A percentile compares a stretch with the other conserved stretches of the same genome.
Conservation (phyloP, 2,797 vertebrate species). For the Poeciliopsis turneri region DNA sequence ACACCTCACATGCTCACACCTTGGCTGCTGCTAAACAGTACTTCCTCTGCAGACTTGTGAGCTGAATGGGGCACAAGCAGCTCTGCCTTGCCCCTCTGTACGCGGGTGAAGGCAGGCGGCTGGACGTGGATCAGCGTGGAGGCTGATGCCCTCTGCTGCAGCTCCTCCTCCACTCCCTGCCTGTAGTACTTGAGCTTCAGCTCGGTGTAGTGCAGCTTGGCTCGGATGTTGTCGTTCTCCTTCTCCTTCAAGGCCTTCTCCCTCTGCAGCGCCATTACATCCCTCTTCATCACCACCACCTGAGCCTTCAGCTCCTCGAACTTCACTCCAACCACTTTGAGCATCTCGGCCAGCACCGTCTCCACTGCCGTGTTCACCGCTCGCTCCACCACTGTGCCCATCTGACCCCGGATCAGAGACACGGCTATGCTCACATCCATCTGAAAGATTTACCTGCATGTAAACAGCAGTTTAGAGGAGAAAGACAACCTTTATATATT, state of each 20-base stretch:
- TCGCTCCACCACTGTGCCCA: conserved; percentile 82
- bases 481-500: neutral
- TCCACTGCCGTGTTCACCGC: conserved; percentile 84
- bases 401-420: conserved; percentile 82
- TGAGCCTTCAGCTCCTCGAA: conserved; percentile 81
- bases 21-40: conserved; percentile 8
- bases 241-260: conserved; percentile 80
- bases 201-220: conserved; percentile 79
- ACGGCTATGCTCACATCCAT: conserved; percentile 85
- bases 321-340: conserved; percentile 81
- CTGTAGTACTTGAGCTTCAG: conserved; percentile 79
- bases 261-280: conserved; percentile 52
- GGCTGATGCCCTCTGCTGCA: conserved; percentile 67
- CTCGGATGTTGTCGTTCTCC: conserved; percentile 80
- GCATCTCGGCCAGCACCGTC: conserved; percentile 84
- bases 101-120: conserved; percentile 18
- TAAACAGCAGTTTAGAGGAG: neutral
- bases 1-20: conserved; percentile 21
- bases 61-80: conserved; percentile 8
- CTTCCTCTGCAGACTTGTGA: conserved; percentile 33
- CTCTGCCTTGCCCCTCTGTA: conserved; percentile 22
- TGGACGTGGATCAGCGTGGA: conserved; percentile 45
- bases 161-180: conserved; percentile 73
- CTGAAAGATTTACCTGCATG: conserved; percentile 3
- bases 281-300: conserved; percentile 65